phyloP scores from a whole-genome alignment of 2,113 vertebrate species.

The Lamprologus speciosus region DNA sequence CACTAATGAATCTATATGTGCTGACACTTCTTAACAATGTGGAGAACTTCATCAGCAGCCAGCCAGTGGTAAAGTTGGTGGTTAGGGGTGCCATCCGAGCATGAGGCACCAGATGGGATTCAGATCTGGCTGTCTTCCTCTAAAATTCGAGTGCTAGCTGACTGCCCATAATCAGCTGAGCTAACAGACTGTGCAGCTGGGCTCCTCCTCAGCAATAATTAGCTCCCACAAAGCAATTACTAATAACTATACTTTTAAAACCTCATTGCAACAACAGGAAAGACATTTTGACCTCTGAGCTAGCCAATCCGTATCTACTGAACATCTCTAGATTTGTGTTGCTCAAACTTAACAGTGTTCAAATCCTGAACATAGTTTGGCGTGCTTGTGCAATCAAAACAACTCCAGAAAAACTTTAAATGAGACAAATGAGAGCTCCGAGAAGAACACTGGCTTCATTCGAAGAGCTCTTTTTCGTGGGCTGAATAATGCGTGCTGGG shows the following conservation, averaged over 20 bases:
- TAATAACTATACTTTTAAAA: constrained; percentile 24
- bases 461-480: constrained; percentile 34
- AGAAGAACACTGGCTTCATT: background rate
- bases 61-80: background rate
- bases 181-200: constrained; percentile 49
- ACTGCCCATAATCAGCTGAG: constrained; percentile 46
- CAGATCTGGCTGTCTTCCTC: constrained; percentile 35
- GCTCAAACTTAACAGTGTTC: background rate
- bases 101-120: constrained; percentile 43
- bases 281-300: background rate
- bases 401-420: background rate
- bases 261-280: background rate
- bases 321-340: background rate
- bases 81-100: background rate
- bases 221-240: constrained; percentile 25
- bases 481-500: constrained; percentile 42
- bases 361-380: background rate
- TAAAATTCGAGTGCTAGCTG: constrained; percentile 22
- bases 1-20: background rate
- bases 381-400: background rate
- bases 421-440: background rate
- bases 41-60: background rate
- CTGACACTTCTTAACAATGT: background rate
- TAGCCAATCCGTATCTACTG: background rate
- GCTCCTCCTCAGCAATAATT: constrained; percentile 44